These are phyloP conservation scores for Deroplatys truncata DNA, from an alignment of 2,888 invertebrate species.

Conservation along the genomic window DNA sequence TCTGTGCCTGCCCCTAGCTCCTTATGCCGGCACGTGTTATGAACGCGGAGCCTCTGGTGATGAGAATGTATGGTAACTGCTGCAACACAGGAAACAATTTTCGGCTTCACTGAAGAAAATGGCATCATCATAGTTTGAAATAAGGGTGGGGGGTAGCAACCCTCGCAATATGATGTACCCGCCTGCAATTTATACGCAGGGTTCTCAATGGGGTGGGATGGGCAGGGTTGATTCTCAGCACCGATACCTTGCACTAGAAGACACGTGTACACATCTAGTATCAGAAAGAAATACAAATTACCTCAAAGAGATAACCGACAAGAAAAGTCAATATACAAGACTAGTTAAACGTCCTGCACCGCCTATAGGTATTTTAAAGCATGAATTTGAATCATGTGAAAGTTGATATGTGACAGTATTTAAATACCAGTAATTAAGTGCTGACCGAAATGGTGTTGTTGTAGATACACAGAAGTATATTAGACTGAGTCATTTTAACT, in stretches of 20 bases:
- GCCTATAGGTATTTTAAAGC: too few species aligned
- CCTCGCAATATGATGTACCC: neutral
- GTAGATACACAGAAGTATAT: too few species aligned
- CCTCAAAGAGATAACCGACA: too few species aligned
- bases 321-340: too few species aligned
- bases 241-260: neutral
- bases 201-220: neutral
- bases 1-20: neutral
- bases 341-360: too few species aligned
- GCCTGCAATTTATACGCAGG: neutral
- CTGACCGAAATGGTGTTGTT: too few species aligned
- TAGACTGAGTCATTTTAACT: too few species aligned
- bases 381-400: too few species aligned
- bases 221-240: neutral
- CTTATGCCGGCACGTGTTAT: neutral
- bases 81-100: slow-evolving; percentile 6
- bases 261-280: neutral
- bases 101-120: neutral
- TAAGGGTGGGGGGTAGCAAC: neutral
- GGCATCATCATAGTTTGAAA: neutral
- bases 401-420: too few species aligned
- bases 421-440: too few species aligned
- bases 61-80: neutral
- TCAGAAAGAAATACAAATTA: too few species aligned
- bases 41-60: neutral